Percentiles rank a stretch among this genome's conserved stretches.
Evolutionary conservation across 2,888 invertebrate species (phyloP).

Genomic region (Aspidapion aeneum): DNA sequence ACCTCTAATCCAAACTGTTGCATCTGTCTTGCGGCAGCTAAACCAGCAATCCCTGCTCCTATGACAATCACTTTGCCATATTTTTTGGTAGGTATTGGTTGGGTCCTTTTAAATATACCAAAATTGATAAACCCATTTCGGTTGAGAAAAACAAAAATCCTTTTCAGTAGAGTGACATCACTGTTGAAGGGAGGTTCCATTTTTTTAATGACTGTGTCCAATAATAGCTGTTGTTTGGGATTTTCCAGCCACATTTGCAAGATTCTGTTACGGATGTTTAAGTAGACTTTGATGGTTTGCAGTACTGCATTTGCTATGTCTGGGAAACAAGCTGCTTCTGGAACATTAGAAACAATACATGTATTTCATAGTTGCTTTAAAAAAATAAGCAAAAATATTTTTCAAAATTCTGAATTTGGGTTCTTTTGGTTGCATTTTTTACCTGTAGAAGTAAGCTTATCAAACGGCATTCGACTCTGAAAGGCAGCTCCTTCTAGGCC

Average conservation of each 20-base stretch:
- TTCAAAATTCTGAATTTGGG: no score
- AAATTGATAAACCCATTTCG: constrained; percentile 97
- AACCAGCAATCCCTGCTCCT: constrained; percentile 80
- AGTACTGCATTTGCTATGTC: constrained; percentile 84
- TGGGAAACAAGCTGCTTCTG: constrained; percentile 92
- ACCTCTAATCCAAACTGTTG: constrained; percentile 97
- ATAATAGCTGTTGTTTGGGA: constrained; percentile 85
- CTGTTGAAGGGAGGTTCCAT: constrained; percentile 92
- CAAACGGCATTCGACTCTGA: constrained; percentile 90
- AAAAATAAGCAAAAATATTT: no score
- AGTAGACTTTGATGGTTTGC: constrained; percentile 80
- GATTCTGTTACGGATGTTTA: constrained; percentile 81
- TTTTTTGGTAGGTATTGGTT: constrained; percentile 64
- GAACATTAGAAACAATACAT: no score
- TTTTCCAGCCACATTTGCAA: constrained; percentile 95
- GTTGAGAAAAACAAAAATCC: constrained; percentile 89
- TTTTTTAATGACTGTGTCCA: constrained; percentile 75
- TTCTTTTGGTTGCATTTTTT: no score
- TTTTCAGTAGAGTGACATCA: constrained; percentile 76
- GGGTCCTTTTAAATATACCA: constrained; percentile 88
- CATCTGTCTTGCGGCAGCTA: constrained; percentile 92
- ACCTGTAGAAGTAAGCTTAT: constrained; percentile 89
- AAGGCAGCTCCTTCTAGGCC: constrained; percentile 89
- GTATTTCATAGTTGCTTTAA: no score
- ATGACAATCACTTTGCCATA: constrained; percentile 63